A percentile compares a stretch with the other conserved stretches of the same genome.
Evolutionary conservation across 1,140 invertebrate species (phyloP).

Genomic region (Odontomachus brunneus): DNA sequence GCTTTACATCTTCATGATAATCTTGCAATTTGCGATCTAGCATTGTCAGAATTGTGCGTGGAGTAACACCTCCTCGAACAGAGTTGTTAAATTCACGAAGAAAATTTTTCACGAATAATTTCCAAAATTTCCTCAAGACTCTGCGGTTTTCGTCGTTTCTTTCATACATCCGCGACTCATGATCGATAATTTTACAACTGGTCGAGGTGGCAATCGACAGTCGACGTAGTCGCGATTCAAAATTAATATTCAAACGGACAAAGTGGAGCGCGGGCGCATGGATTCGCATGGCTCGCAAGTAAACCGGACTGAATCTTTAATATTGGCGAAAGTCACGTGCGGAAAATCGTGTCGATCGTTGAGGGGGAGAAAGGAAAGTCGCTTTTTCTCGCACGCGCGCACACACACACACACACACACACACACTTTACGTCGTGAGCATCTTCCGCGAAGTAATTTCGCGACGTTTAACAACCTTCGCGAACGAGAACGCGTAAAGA

Average conservation of each 20-base stretch:
- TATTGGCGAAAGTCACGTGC: conserved; percentile 46
- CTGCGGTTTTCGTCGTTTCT: no score
- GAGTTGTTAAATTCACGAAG: no score
- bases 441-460: conserved; percentile 10
- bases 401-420: neutral
- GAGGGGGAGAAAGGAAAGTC: no score
- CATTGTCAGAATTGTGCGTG: no score
- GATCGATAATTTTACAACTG: neutral
- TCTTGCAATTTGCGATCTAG: no score
- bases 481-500: conserved; percentile 23
- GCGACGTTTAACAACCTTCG: conserved; percentile 29
- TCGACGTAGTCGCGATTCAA: conserved; percentile 2
- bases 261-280: conserved; percentile 2
- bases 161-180: neutral
- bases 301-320: conserved; percentile 52
- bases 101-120: no score
- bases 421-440: neutral
- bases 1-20: no score
- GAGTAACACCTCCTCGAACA: no score
- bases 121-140: no score
- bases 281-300: conserved; percentile 10
- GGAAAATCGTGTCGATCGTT: conserved; percentile 47
- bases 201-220: neutral
- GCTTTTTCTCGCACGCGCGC: neutral
- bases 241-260: conserved; percentile 31